Evolutionary conservation across 2,797 vertebrate genomes (phyloP).

Genomic region (Zenarchopterus dispar): DNA sequence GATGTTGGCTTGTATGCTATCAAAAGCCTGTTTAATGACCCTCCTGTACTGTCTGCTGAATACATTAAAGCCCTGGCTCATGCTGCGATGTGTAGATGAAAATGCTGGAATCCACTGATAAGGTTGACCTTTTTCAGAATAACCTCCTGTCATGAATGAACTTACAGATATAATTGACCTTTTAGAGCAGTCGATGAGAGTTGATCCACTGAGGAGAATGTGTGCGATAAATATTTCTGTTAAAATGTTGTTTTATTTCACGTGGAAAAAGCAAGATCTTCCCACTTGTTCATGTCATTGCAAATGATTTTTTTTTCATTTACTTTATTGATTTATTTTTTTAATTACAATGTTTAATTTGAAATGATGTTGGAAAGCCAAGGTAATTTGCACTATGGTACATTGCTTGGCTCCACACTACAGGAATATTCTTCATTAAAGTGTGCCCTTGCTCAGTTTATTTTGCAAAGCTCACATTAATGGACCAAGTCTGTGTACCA

Average conservation of each 20-base stretch:
- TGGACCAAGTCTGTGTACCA: slow-evolving; percentile 25
- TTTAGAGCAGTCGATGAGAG: slow-evolving; percentile 17
- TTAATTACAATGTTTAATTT: slow-evolving; percentile 21
- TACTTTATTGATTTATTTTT: too few relatives aligned
- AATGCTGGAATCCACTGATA: slow-evolving; percentile 39
- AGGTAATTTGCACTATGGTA: slow-evolving; percentile 56
- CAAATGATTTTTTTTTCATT: not conserved
- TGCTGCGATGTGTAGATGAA: slow-evolving; percentile 30
- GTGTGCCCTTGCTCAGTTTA: slow-evolving; percentile 26
- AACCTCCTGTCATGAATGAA: slow-evolving; percentile 45
- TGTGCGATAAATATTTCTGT: slow-evolving; percentile 9
- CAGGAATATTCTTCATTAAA: slow-evolving; percentile 48
- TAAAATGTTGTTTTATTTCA: slow-evolving; percentile 7
- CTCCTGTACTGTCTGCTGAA: slow-evolving; percentile 24
- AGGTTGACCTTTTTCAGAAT: slow-evolving; percentile 46
- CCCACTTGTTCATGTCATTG: not conserved
- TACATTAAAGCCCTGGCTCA: slow-evolving; percentile 16
- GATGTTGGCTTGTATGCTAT: slow-evolving; percentile 20
- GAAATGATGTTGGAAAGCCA: slow-evolving; percentile 51
- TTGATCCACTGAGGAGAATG: not conserved
- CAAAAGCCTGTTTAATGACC: slow-evolving; percentile 45
- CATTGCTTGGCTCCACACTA: slow-evolving; percentile 48
- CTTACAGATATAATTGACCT: slow-evolving; percentile 47
- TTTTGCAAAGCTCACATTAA: slow-evolving; percentile 61
- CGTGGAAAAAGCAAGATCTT: not conserved